phyloP scores from a whole-genome alignment of 2,113 vertebrate species.

The Numenius arquata region DNA sequence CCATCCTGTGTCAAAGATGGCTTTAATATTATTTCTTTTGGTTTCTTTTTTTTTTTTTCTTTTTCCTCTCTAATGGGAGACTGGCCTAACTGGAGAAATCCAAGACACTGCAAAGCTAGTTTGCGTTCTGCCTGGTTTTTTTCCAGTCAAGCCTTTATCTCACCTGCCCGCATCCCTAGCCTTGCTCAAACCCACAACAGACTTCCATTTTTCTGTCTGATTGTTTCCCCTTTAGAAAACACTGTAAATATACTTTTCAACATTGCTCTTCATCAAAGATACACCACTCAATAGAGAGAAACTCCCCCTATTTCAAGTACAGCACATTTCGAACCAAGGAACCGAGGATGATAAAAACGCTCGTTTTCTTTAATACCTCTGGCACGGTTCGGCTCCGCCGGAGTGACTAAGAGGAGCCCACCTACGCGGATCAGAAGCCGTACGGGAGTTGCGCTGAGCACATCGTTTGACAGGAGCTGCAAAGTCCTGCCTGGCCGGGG shows the following conservation, averaged over 20 bases:
- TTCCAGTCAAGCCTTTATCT: not conserved
- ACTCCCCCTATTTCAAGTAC: not conserved
- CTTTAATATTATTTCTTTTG: not conserved
- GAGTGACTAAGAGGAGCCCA: conserved; percentile 20
- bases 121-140: not conserved
- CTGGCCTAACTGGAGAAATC: not conserved
- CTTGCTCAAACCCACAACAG: not conserved
- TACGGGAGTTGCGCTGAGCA: not conserved
- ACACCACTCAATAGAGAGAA: not conserved
- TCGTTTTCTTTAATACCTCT: not conserved
- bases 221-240: not conserved
- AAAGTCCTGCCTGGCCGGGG: not conserved
- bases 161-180: not conserved
- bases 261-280: not conserved
- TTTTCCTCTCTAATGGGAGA: not conserved
- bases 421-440: not conserved
- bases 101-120: not conserved
- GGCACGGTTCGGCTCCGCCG: not conserved
- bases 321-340: not conserved
- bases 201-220: not conserved
- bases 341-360: not conserved
- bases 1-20: not conserved
- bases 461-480: not conserved
- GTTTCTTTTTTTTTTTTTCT: not conserved
- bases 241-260: not conserved